These are phyloP conservation scores for Plebejus melissa DNA, from an alignment of 2,888 invertebrate genomes.

Conservation along the genomic window DNA sequence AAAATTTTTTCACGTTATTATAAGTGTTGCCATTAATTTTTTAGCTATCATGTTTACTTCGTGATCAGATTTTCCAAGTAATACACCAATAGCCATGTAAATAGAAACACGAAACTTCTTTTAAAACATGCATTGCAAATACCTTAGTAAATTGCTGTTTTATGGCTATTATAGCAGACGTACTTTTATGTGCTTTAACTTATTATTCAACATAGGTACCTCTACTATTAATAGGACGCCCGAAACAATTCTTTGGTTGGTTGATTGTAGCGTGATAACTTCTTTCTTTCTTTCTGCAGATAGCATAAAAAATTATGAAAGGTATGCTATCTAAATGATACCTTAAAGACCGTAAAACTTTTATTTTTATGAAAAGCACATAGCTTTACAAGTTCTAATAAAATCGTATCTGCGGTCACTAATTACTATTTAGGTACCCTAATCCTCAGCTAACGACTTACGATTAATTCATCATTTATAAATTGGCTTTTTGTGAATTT, in stretches of 20 bases:
- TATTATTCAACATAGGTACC: too few relatives aligned
- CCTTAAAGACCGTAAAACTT: too few relatives aligned
- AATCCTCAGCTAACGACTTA: background rate
- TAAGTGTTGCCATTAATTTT: background rate
- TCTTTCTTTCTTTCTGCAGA: too few relatives aligned
- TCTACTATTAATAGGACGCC: too few relatives aligned
- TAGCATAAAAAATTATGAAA: too few relatives aligned
- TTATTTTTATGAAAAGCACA: too few relatives aligned
- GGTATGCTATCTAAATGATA: too few relatives aligned
- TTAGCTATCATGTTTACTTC: background rate
- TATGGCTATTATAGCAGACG: background rate
- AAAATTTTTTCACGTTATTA: background rate
- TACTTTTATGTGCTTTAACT: background rate
- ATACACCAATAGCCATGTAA: conserved; percentile 8
- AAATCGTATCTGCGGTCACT: background rate
- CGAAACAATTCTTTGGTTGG: too few relatives aligned
- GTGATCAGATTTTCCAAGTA: background rate
- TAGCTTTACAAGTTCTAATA: background rate
- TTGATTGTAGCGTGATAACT: too few relatives aligned
- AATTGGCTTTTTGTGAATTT: conserved; percentile 18
- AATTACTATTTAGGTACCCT: background rate
- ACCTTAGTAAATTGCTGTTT: conserved; percentile 12
- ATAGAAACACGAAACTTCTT: conserved; percentile 6
- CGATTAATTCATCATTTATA: background rate
- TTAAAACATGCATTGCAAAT: conserved; percentile 15